Evolutionary conservation across 1,140 invertebrate genomes (phyloP).

Genomic region (Laupala kohalensis): DNA sequence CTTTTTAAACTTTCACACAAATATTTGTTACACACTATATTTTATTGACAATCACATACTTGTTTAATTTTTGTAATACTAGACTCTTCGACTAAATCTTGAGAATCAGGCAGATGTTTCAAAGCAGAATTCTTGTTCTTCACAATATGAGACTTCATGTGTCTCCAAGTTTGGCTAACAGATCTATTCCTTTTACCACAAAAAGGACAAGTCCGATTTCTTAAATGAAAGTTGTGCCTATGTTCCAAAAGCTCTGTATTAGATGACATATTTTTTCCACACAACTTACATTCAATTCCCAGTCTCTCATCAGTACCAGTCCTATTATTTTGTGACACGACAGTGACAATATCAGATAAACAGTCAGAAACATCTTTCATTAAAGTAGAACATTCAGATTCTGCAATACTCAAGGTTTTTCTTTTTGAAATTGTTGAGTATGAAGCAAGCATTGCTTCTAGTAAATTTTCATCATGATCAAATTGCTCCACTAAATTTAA

Average conservation of each 20-base stretch:
- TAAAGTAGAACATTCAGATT: too few species aligned
- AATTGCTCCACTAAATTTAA: not conserved
- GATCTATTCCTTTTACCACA: slow-evolving; percentile 7
- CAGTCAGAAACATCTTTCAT: too few species aligned
- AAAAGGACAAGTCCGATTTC: slow-evolving; percentile 9
- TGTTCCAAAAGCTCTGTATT: not conserved
- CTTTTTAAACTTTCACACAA: too few species aligned
- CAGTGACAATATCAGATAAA: too few species aligned
- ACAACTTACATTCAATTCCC: slow-evolving; percentile 5
- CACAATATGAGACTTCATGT: slow-evolving; percentile 9
- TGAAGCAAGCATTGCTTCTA: not conserved
- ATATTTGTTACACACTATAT: too few species aligned
- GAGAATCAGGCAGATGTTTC: not conserved
- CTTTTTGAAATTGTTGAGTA: too few species aligned
- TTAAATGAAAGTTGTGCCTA: not conserved
- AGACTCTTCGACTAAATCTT: too few species aligned
- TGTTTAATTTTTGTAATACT: too few species aligned
- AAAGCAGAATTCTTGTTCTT: not conserved
- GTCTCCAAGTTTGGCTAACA: slow-evolving; percentile 7
- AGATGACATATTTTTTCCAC: slow-evolving; percentile 2
- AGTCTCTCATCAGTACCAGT: not conserved
- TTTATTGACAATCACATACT: too few species aligned
- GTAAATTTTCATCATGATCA: slow-evolving; percentile 5
- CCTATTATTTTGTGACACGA: not conserved
- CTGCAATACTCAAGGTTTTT: too few species aligned